These are phyloP conservation scores for Phataginus tetradactyla DNA, from an alignment of 2,797 vertebrate genomes.

Conservation along the genomic window DNA sequence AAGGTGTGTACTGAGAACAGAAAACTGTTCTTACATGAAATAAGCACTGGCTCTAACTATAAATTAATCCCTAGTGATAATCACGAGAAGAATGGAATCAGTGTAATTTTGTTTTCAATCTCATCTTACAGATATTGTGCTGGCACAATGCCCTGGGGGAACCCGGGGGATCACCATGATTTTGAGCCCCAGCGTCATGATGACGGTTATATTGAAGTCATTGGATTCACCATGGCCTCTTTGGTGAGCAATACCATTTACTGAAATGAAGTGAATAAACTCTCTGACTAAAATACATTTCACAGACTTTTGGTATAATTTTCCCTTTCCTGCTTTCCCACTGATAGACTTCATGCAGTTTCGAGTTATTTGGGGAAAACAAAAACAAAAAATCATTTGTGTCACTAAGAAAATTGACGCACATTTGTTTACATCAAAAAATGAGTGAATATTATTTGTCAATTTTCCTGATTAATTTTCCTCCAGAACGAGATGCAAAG, in stretches of 20 bases:
- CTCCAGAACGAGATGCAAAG: not conserved
- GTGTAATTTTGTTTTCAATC: not conserved
- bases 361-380: not conserved
- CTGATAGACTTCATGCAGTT: not conserved
- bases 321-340: not conserved
- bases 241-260: constrained; percentile 89
- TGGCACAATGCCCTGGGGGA: constrained; percentile 99
- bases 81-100: not conserved
- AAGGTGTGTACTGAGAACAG: not conserved
- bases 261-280: not conserved
- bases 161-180: constrained; percentile 97
- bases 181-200: constrained; percentile 99
- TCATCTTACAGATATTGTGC: constrained; percentile 94
- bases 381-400: not conserved
- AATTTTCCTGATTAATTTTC: constrained; percentile 16
- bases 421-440: not conserved
- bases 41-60: not conserved
- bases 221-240: constrained; percentile 98
- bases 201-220: constrained; percentile 98
- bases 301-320: not conserved
- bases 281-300: not conserved
- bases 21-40: not conserved
- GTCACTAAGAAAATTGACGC: not conserved
- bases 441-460: not conserved
- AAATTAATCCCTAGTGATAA: not conserved